Evolutionary conservation across 2,797 vertebrate genomes (phyloP), one percentile per base, ranked within the genome.

Genomic region (Aplochiton taeniatus): DNA sequence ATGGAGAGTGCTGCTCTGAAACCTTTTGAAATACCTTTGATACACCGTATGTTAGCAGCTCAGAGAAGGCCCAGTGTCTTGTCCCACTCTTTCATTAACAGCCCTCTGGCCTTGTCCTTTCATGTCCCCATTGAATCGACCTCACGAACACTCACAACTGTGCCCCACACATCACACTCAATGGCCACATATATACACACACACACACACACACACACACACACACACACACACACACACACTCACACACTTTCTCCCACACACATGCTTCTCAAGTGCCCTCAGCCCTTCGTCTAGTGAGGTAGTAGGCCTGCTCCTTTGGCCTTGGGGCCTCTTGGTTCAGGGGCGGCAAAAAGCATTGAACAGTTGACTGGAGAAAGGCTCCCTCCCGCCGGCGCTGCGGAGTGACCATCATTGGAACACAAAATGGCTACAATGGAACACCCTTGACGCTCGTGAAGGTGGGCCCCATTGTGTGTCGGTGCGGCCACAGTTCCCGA

Each of bases 271-370:
- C 49, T 17, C 18, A 43, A 17, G 12, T 65, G 20, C 10, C 57
- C 57, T 60, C n/a, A n/a, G n/a, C n/a, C n/a, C n/a, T n/a, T n/a
- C n/a, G n/a, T n/a, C n/a, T n/a, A n/a, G n/a, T n/a, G n/a, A n/a
- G n/a, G n/a, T n/a, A n/a, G n/a, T n/a, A n/a, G n/a, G n/a, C n/a
- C n/a, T n/a, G n/a, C 53, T 58, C 20, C 42, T 20, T 53, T 16
- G 57, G 49, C 65, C 48, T 59, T 59, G 56, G 48, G 65, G 47
- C 11, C 41, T n/a, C 16, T 4, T 14, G 14, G 9, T 76, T 76
- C 50, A 46, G 46, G 60, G 48, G 50, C 75, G 73, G 73, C 70
- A 81, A 79, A 71, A 48, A 73, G 48, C 49, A 71, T 64, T 74
- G 70, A 66, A 74, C 74, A 72, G 66, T 51, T 64, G 55, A 69